These are phyloP conservation scores for Amphimedon queenslandica DNA, from an alignment of 37 sponge, comb jelly and placozoan genomes.

Conservation along the genomic window DNA sequence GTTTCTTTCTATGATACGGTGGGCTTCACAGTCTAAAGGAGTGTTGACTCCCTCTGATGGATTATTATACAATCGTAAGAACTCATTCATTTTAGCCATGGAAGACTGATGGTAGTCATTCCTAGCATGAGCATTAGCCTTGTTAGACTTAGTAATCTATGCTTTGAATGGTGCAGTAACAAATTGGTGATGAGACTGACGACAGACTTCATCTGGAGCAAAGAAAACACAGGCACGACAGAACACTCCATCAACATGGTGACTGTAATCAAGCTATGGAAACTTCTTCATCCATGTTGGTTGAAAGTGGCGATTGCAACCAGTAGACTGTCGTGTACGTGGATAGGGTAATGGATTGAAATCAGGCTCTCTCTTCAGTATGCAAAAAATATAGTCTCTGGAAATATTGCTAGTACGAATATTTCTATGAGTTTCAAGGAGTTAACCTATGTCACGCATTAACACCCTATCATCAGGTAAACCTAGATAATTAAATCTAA, in stretches of 20 bases:
- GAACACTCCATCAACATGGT: conserved; percentile 38
- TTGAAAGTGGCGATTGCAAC: conserved; percentile 36
- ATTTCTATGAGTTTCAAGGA: no score
- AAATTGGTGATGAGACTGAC: conserved; percentile 36
- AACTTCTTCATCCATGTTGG: no score
- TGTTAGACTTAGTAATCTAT: conserved; percentile 12
- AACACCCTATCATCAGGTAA: no score
- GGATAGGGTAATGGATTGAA: no score
- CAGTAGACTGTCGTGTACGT: no score
- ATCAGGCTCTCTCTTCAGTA: no score
- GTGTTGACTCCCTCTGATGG: conserved; percentile 24
- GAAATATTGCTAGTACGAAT: no score
- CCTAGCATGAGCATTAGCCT: not conserved
- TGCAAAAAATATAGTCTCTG: no score
- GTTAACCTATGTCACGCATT: no score
- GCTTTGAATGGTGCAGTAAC: conserved; percentile 32
- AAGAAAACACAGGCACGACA: no score
- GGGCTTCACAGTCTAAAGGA: conserved; percentile 12
- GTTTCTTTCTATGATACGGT: conserved; percentile 22
- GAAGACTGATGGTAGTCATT: conserved; percentile 23
- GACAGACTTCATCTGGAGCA: no score
- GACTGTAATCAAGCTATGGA: conserved; percentile 43
- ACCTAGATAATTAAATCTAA: no score
- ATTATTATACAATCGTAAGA: conserved; percentile 7
- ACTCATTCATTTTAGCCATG: conserved; percentile 30